Percentiles rank a stretch among this genome's conserved stretches.
These are phyloP conservation scores for Zosterops japonicus DNA, from an alignment of 2,113 vertebrate genomes.

Conservation along the genomic window DNA sequence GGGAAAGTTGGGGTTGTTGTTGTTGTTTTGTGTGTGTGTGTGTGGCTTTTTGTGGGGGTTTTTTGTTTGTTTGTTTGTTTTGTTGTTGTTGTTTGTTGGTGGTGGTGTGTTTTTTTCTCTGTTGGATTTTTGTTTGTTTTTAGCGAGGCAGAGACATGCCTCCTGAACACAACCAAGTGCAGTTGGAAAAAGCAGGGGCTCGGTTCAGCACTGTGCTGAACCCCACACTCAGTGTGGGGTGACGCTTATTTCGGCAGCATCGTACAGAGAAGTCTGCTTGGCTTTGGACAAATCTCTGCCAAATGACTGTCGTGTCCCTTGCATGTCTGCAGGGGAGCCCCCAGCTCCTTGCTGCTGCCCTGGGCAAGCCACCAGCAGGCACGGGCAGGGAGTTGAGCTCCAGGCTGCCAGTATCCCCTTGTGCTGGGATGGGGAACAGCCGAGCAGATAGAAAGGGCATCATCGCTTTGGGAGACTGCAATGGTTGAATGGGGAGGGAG, in stretches of 20 bases:
- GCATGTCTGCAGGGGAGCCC: background rate
- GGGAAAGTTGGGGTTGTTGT: too few relatives aligned
- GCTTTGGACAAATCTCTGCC: background rate
- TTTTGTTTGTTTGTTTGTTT: too few relatives aligned
- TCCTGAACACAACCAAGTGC: rapidly evolving
- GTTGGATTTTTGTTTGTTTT: background rate
- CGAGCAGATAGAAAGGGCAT: background rate
- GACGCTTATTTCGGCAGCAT: rapidly evolving
- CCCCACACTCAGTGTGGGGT: rapidly evolving
- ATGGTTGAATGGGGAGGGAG: background rate
- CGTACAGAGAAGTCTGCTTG: background rate
- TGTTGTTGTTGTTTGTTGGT: too few relatives aligned
- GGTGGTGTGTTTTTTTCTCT: background rate
- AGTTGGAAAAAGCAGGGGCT: background rate
- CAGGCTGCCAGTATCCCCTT: rapidly evolving
- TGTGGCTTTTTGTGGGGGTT: too few relatives aligned
- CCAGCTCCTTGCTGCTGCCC: background rate
- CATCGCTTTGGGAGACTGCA: rapidly evolving
- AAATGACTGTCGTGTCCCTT: background rate
- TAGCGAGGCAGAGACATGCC: background rate
- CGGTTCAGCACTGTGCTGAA: rapidly evolving
- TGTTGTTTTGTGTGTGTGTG: too few relatives aligned
- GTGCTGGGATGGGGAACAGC: background rate
- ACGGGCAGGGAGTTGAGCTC: background rate
- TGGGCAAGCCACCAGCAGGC: background rate